Conservation (phyloP, 2,888 invertebrate genomes). For the Ceramica pisi region DNA sequence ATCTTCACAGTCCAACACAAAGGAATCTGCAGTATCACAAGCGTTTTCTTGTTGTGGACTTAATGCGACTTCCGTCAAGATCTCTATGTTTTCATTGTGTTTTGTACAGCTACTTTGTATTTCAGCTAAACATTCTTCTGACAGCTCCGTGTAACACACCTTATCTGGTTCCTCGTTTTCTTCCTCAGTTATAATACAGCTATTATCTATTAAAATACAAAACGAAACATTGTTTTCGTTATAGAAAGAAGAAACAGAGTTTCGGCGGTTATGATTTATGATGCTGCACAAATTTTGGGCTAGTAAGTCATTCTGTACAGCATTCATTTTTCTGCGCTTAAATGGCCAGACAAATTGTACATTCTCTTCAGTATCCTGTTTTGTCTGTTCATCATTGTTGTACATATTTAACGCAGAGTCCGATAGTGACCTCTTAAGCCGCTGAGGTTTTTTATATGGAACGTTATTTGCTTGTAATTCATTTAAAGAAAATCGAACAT, state of each 20-base stretch:
- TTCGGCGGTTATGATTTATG: constrained; percentile 82
- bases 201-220: constrained; percentile 86
- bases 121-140: constrained; percentile 73
- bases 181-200: constrained; percentile 83
- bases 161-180: constrained; percentile 78
- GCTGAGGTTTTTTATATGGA: constrained; percentile 39
- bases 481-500: constrained; percentile 32
- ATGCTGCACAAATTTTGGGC: constrained; percentile 76
- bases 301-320: constrained; percentile 70
- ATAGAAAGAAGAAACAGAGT: constrained; percentile 83
- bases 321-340: constrained; percentile 77
- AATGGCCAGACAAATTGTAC: constrained; percentile 68
- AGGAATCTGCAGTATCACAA: constrained; percentile 69
- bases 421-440: constrained; percentile 83
- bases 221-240: constrained; percentile 84
- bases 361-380: constrained; percentile 65
- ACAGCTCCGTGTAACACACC: constrained; percentile 78
- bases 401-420: constrained; percentile 80
- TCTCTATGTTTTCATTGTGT: constrained; percentile 45
- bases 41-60: constrained; percentile 49
- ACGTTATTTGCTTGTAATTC: constrained; percentile 24
- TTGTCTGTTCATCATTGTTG: constrained; percentile 56
- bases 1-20: constrained; percentile 69
- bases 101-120: constrained; percentile 62
- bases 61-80: constrained; percentile 43